Percentiles rank a stretch among this genome's conserved stretches.
Conservation (phyloP, 2,797 vertebrate species). For the Xiphophorus birchmanni region DNA sequence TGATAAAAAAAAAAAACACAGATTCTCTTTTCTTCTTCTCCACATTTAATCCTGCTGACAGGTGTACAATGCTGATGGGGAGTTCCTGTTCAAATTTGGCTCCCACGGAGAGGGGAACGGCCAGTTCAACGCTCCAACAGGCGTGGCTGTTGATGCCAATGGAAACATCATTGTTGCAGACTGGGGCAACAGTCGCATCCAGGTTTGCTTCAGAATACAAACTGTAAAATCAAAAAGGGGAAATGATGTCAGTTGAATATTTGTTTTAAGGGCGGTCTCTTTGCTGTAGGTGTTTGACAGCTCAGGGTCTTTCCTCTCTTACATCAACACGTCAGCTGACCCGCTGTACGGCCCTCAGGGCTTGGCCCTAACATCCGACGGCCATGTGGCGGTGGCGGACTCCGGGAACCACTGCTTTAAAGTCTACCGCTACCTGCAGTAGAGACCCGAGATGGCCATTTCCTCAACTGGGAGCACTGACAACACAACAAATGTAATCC, state of each 20-base stretch:
- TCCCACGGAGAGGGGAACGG: constrained; percentile 96
- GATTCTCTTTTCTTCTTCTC: constrained; percentile 7
- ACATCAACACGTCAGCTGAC: constrained; percentile 96
- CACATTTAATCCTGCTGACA: constrained; percentile 54
- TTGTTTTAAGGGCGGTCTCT: not conserved
- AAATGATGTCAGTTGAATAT: not conserved
- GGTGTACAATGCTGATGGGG: constrained; percentile 95
- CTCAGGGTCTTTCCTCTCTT: constrained; percentile 94
- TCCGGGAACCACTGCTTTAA: constrained; percentile 99
- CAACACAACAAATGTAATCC: constrained; percentile 67
- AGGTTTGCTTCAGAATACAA: constrained; percentile 77
- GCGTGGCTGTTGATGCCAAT: constrained; percentile 92
- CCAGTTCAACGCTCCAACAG: constrained; percentile 96
- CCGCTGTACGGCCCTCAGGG: constrained; percentile 95
- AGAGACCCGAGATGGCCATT: constrained; percentile 50
- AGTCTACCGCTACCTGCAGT: constrained; percentile 98
- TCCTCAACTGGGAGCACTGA: constrained; percentile 48
- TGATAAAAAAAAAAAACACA: not conserved
- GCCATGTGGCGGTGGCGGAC: constrained; percentile 95
- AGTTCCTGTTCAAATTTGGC: constrained; percentile 98
- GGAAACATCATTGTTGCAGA: constrained; percentile 98
- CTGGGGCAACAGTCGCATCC: constrained; percentile 98
- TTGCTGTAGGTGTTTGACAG: constrained; percentile 91
- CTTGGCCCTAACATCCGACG: constrained; percentile 93
- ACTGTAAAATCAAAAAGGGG: not conserved